Conservation (phyloP, 2,888 invertebrate genomes). For the Lucinisca nassula region DNA sequence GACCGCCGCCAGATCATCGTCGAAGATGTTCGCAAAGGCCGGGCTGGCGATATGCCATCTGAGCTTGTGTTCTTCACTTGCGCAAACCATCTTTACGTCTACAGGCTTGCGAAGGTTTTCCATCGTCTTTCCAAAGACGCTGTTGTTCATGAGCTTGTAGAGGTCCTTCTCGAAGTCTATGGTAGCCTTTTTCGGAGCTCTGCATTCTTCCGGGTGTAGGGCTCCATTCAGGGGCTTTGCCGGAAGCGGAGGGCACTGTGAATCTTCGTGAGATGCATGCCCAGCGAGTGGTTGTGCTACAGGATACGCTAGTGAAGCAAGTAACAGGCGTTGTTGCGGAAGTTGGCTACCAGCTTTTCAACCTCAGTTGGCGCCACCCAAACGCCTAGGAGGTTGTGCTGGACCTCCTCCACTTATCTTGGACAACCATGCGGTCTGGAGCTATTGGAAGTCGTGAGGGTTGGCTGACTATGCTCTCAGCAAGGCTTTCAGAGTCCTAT, state of each 20-base stretch:
- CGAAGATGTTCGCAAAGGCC: too few species aligned
- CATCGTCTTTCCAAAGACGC: conserved; percentile 81
- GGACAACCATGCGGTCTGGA: neutral
- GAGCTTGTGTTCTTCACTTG: too few species aligned
- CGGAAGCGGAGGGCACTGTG: conserved; percentile 73
- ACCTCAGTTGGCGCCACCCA: conserved; percentile 1
- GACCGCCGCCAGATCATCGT: conserved; percentile 66
- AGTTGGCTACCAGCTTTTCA: neutral
- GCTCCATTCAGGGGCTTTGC: too few species aligned
- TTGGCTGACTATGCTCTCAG: conserved; percentile 68
- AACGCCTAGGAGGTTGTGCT: conserved; percentile 33
- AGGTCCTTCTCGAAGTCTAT: conserved; percentile 82
- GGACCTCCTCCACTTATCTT: conserved; percentile 48
- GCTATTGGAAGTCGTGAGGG: conserved; percentile 75
- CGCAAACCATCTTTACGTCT: too few species aligned
- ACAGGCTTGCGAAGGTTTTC: too few species aligned
- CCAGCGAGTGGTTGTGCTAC: too few species aligned
- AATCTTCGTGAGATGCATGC: too few species aligned
- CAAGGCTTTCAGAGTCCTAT: too few species aligned
- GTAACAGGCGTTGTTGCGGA: conserved; percentile 72
- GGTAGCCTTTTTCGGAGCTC: conserved; percentile 68
- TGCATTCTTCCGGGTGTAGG: conserved; percentile 77
- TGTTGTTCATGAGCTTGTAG: conserved; percentile 72
- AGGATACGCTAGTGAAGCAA: conserved; percentile 82
- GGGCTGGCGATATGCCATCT: too few species aligned